These are phyloP conservation scores for Lomographa bimaculata DNA, from an alignment of 2,888 invertebrate species.

Conservation along the genomic window DNA sequence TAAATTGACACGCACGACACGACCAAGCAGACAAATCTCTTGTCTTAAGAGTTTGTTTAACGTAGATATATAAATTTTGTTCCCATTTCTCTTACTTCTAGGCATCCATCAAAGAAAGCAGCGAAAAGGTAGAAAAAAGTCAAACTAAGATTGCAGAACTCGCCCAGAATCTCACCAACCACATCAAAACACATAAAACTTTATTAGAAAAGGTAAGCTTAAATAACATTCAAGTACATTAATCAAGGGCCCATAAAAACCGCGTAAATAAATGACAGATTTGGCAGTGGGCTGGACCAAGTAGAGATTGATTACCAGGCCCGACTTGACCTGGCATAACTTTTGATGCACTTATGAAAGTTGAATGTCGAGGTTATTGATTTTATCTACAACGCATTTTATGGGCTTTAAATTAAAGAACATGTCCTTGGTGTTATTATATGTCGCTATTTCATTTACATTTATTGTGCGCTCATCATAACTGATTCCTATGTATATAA, in stretches of 20 bases:
- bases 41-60: too few species aligned
- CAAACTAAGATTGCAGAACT: constrained; percentile 65
- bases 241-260: constrained; percentile 28
- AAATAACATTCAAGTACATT: constrained; percentile 20
- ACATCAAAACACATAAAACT: constrained; percentile 62
- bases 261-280: constrained; percentile 30
- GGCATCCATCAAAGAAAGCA: constrained; percentile 72
- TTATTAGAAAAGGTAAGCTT: constrained; percentile 70
- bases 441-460: too few species aligned
- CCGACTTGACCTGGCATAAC: constrained; percentile 16
- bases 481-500: too few species aligned
- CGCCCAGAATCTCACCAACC: constrained; percentile 66
- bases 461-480: too few species aligned
- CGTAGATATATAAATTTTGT: too few species aligned
- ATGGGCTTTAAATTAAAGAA: too few species aligned
- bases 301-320: constrained; percentile 30
- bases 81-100: too few species aligned
- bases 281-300: constrained; percentile 32
- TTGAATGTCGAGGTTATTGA: constrained; percentile 5
- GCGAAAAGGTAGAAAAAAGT: constrained; percentile 65
- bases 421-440: too few species aligned
- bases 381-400: constrained; percentile 6
- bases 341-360: constrained; percentile 12
- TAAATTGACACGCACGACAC: neutral
- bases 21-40: too few species aligned